Conservation (phyloP, 2,888 invertebrate genomes). For the Phengaris arion region DNA sequence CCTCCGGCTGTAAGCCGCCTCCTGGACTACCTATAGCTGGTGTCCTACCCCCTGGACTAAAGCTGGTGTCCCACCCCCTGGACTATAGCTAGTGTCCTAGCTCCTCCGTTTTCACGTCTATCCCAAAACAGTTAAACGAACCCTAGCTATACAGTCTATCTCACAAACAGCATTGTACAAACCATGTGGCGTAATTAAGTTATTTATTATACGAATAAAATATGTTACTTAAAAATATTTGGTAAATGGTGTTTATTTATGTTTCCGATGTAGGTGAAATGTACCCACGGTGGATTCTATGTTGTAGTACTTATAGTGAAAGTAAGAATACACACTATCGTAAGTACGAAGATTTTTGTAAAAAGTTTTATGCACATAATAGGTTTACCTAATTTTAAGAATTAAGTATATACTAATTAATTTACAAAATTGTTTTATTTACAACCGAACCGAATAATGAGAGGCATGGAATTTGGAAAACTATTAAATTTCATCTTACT, state of each 20-base stretch:
- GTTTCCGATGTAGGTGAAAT: slow-evolving; percentile 16
- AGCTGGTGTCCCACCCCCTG: not conserved
- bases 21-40: slow-evolving; percentile 19
- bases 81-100: too few relatives aligned
- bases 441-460: not conserved
- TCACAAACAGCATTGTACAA: slow-evolving; percentile 64
- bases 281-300: slow-evolving; percentile 14
- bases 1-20: slow-evolving; percentile 83
- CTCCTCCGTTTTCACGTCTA: not conserved
- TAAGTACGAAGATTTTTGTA: slow-evolving; percentile 48
- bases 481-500: not conserved
- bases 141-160: slow-evolving; percentile 7
- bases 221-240: slow-evolving; percentile 31
- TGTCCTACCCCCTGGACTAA: not conserved
- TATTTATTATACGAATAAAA: slow-evolving; percentile 59
- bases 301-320: not conserved
- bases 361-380: slow-evolving; percentile 70
- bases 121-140: not conserved
- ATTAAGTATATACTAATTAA: slow-evolving; percentile 49
- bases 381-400: slow-evolving; percentile 68
- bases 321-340: slow-evolving; percentile 29
- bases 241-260: slow-evolving; percentile 32
- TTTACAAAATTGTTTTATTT: slow-evolving; percentile 34
- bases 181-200: slow-evolving; percentile 69
- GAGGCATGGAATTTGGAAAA: not conserved